Evolutionary conservation across 2,888 invertebrate species (phyloP).

Genomic region (Dermolepida albohirtum): DNA sequence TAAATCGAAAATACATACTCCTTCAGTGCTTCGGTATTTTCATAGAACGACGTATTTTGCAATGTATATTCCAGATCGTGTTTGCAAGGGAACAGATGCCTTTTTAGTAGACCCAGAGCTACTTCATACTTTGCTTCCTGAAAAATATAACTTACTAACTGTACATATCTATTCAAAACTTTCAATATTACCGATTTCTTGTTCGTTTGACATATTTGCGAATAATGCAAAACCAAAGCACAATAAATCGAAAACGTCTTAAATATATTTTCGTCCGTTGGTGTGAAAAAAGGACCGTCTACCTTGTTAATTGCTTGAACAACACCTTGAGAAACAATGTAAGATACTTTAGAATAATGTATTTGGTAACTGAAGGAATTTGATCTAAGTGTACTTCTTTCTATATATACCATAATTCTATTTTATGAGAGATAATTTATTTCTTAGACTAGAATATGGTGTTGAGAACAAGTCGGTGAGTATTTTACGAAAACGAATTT

Average conservation of each 20-base stretch:
- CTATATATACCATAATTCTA: too few species aligned
- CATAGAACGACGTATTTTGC: constrained; percentile 62
- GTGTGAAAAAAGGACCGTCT: constrained; percentile 65
- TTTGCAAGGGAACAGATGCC: constrained; percentile 69
- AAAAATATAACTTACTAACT: constrained; percentile 14
- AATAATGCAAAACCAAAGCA: constrained; percentile 70
- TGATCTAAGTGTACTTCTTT: too few species aligned
- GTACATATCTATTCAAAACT: constrained; percentile 19
- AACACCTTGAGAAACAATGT: constrained; percentile 63
- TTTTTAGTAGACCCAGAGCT: constrained; percentile 59
- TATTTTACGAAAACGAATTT: too few species aligned
- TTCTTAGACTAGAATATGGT: too few species aligned
- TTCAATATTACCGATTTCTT: constrained; percentile 63
- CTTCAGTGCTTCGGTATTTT: constrained; percentile 66
- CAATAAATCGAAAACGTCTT: constrained; percentile 71
- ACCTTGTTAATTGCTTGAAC: constrained; percentile 72
- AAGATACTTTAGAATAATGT: background rate
- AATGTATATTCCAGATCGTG: constrained; percentile 67
- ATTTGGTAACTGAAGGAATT: background rate
- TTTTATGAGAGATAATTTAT: too few species aligned
- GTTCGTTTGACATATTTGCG: constrained; percentile 67
- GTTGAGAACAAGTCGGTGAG: too few species aligned
- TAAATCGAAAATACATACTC: constrained; percentile 58
- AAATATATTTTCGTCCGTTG: constrained; percentile 69
- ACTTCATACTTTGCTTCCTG: constrained; percentile 42